Conservation (phyloP, 2,888 invertebrate genomes). For the Melieria crassipennis region DNA sequence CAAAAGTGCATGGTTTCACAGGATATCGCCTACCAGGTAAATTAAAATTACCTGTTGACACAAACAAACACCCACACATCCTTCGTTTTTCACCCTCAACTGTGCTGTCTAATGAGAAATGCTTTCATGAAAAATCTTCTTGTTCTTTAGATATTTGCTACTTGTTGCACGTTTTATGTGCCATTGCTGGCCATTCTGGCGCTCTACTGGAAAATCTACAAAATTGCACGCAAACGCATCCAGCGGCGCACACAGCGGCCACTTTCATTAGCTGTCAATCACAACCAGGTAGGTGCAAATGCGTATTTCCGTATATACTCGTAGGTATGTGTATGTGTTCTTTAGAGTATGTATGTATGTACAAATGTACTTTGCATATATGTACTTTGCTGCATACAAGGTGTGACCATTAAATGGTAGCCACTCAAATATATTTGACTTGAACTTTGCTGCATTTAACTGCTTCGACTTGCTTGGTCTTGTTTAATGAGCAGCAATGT, state of each 20-base stretch:
- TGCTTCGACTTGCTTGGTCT: neutral
- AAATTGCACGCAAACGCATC: constrained; percentile 84
- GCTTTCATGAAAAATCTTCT: neutral
- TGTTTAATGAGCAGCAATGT: neutral
- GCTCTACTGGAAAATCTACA: constrained; percentile 97
- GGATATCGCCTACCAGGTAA: constrained; percentile 89
- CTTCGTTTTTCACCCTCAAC: too few relatives aligned
- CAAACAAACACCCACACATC: too few relatives aligned
- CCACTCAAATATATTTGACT: neutral
- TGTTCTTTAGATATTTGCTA: constrained; percentile 76
- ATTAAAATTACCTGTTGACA: too few relatives aligned
- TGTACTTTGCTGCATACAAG: neutral
- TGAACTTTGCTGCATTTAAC: neutral
- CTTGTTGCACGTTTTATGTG: constrained; percentile 96
- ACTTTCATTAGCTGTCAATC: constrained; percentile 58
- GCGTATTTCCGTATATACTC: neutral
- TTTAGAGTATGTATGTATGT: neutral
- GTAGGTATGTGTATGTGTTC: constrained; percentile 16
- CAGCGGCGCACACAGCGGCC: constrained; percentile 67
- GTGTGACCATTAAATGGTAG: neutral
- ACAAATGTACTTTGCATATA: neutral
- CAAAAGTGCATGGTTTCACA: constrained; percentile 93
- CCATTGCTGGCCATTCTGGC: constrained; percentile 93
- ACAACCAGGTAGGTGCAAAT: constrained; percentile 43
- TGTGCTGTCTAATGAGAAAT: too few relatives aligned